Base-by-base conservation (phyloP, 92 coral and sea anemone species). In the Hydrozoanthus gracilis region DNA sequence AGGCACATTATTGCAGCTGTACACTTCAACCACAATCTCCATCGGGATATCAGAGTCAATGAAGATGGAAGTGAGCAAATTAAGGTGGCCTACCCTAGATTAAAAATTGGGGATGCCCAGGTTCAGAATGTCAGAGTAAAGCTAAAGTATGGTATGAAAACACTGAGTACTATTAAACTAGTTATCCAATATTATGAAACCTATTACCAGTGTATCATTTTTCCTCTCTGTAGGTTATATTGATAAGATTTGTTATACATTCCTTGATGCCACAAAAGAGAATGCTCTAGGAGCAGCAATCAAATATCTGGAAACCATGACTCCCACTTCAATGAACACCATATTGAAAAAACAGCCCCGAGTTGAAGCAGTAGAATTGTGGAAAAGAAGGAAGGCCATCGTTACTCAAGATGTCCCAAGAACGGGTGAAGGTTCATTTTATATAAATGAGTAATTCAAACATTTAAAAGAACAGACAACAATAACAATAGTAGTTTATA, bases 161-260 rank as follows among this genome's bases (percentile, higher is more conserved):
- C 52, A 47, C 27, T 49, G 16, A 68, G 62, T n/a, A 44, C 16
- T 69, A n/a, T n/a, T n/a, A n/a, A 69, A 44, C 8, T 82, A 20
- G 54, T 45, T 65, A 66, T 82, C 62, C 75, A 69, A n/a, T 51
- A 69, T 17, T 67, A 44, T 67, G 46, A 8, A 83, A 68, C 62
- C 61, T 83, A 64, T 50, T 82, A 16, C 44, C 56, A 20, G 45
- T 39, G 5, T 84, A 20, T 71, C 39, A 48, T 68, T 18, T 18
- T 51, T 3, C 39, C 15, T 5, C 72, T 20, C 72, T 20, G 58
- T 60, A 91, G 94, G 45, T 46, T 91, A 91, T 78, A 83, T 91
- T 15, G 87, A 71, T 44, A 89, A 91, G 44, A 44, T 91, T 2
- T 91, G 84, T 10, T n/a, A 84, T 8, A 79, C 89, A 6, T 78